These are phyloP conservation scores for Heliconius erato DNA, from an alignment of 2,888 invertebrate genomes.

Conservation along the genomic window DNA sequence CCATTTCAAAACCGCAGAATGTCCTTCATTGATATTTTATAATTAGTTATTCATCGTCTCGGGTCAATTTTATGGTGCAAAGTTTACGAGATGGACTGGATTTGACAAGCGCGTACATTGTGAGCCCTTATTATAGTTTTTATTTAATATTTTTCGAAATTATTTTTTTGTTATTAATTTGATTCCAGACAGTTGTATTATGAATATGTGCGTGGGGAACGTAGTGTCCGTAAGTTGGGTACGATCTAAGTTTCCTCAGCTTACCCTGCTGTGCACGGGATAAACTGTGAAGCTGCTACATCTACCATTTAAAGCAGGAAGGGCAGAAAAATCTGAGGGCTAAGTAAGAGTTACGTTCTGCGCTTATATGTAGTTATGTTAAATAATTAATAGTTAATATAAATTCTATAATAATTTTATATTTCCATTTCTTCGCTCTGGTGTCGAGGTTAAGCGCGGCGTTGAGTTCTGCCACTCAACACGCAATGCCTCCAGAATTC, in stretches of 20 bases:
- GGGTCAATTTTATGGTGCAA: constrained; percentile 59
- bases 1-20: constrained; percentile 69
- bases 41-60: constrained; percentile 57
- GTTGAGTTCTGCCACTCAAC: no score
- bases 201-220: no score
- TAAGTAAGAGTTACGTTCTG: no score
- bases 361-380: no score
- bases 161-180: neutral
- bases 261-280: neutral
- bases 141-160: neutral
- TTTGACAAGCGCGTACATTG: constrained; percentile 59
- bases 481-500: no score
- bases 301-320: no score
- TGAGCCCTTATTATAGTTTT: constrained; percentile 44
- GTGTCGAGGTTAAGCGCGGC: no score
- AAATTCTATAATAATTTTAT: no score
- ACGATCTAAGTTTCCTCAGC: neutral
- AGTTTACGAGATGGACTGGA: constrained; percentile 67
- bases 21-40: constrained; percentile 63
- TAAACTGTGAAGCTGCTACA: neutral
- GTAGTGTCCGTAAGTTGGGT: neutral
- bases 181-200: no score
- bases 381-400: no score
- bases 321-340: no score
- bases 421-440: no score